Evolutionary conservation across 2,797 vertebrate species (phyloP).

Genomic region (Cygnus olor): DNA sequence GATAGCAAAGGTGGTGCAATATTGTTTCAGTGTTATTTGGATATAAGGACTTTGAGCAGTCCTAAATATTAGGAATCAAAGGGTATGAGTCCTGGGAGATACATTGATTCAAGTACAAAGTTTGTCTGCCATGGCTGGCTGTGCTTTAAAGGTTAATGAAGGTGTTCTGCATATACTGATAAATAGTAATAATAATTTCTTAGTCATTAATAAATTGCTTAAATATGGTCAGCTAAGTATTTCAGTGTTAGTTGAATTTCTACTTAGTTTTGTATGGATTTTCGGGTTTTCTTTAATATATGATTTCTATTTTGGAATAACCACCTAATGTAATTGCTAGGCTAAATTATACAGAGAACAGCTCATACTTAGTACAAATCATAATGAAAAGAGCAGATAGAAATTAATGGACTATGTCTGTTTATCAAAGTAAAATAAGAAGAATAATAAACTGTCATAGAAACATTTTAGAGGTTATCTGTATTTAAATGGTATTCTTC

Average conservation of each 20-base stretch:
- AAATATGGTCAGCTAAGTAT: not conserved
- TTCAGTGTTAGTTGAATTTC: not conserved
- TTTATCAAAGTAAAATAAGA: not conserved
- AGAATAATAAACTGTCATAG: not conserved
- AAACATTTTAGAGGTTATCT: not conserved
- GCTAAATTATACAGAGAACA: not conserved
- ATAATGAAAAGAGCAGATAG: constrained; percentile 1
- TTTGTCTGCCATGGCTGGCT: not conserved
- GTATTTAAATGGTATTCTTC: not conserved
- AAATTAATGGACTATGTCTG: not conserved
- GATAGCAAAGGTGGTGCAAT: not conserved
- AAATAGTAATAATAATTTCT: not conserved
- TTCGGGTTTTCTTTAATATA: not conserved
- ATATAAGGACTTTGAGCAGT: not conserved
- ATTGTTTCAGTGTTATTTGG: not conserved
- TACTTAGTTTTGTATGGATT: not conserved
- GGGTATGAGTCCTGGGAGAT: not conserved
- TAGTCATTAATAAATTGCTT: not conserved
- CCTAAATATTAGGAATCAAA: not conserved
- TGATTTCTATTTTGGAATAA: not conserved
- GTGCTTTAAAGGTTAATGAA: not conserved
- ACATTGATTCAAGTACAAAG: not conserved
- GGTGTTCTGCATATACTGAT: not conserved
- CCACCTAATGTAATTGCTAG: not conserved
- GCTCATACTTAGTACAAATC: not conserved